Evolutionary conservation across 1,140 invertebrate genomes (phyloP), one percentile per base, ranked within the genome.

Genomic region (Nasonia giraulti): DNA sequence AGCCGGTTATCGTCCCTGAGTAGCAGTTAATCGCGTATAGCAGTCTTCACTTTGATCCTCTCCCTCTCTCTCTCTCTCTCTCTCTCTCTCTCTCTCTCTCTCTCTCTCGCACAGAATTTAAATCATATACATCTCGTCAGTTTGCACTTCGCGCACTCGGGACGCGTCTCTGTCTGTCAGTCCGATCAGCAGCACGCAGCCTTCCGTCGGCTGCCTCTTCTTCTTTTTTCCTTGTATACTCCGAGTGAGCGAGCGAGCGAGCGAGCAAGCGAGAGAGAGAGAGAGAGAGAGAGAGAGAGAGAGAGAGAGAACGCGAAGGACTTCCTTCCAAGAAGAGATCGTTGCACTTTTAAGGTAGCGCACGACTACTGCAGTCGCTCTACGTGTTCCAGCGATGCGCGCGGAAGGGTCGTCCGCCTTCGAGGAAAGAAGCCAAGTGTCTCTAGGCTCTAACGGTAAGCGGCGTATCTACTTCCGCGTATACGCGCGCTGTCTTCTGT

Each of bases 61-160:
- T 73, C 71, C 3, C 47, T 62, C 69, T 62, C 44, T 40, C n/a
- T 44, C 17, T 74, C 33, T 66, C 23, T 40, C n/a, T 44, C 69
- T 62, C 31, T 71, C 68, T 74, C 33, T 66, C 47, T 62, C 69
- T 62, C 44, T 40, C n/a, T 44, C 17, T 74, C 33, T 66, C 23
- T 40, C n/a, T 44, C 69, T 62, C 31, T 71, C 68, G 68, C 68
- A 71, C 68, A 71, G 55, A 62, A 62, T 62, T 62, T 62, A 62
- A 62, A 62, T 62, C 55, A 62, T 62, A 62, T 62, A 62, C 55
- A 62, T 62, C 55, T 62, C 55, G 33, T 55, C 37, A 82, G 86
- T 88, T 76, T 82, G 87, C 88, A 87, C 89, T 88, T 86, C 71
- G 79, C 86, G 87, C 89, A 89, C 89, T 88, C 79, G 86, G 62